Evolutionary conservation across 1,140 invertebrate species (phyloP).

Genomic region (Tetranychus cinnabarinus): DNA sequence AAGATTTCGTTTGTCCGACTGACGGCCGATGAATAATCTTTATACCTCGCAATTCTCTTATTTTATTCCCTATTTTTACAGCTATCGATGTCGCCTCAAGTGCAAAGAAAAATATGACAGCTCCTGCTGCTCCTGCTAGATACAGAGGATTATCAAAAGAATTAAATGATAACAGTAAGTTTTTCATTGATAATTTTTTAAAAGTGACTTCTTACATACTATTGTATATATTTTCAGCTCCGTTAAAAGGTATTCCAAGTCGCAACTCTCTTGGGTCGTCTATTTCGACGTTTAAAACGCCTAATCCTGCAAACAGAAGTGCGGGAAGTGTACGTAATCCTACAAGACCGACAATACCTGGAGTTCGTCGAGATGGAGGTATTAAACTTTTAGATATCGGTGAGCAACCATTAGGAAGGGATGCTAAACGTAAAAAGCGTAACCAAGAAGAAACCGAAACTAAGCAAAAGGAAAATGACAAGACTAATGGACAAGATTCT

Average conservation of each 20-base stretch:
- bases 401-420: slow-evolving; percentile 52
- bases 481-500: slow-evolving; percentile 14
- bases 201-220: not conserved
- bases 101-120: slow-evolving; percentile 61
- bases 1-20: no score
- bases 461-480: slow-evolving; percentile 24
- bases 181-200: not conserved
- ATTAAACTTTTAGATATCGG: slow-evolving; percentile 57
- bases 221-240: slow-evolving; percentile 30
- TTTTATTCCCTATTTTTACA: slow-evolving; percentile 13
- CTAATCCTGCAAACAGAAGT: not conserved
- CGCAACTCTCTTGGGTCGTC: slow-evolving; percentile 33
- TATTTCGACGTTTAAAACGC: not conserved
- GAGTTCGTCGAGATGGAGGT: slow-evolving; percentile 47
- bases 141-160: slow-evolving; percentile 89
- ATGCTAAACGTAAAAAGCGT: slow-evolving; percentile 35
- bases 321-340: not conserved
- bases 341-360: not conserved
- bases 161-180: slow-evolving; percentile 8
- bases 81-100: slow-evolving; percentile 60
- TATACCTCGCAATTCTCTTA: not conserved
- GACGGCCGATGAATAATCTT: not conserved
- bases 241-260: slow-evolving; percentile 66
- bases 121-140: slow-evolving; percentile 57
- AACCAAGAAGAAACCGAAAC: slow-evolving; percentile 47